A percentile compares a stretch with the other conserved stretches of the same genome.
These are phyloP conservation scores for Amaurobius ferox DNA, from an alignment of 2,888 invertebrate genomes.

Conservation along the genomic window DNA sequence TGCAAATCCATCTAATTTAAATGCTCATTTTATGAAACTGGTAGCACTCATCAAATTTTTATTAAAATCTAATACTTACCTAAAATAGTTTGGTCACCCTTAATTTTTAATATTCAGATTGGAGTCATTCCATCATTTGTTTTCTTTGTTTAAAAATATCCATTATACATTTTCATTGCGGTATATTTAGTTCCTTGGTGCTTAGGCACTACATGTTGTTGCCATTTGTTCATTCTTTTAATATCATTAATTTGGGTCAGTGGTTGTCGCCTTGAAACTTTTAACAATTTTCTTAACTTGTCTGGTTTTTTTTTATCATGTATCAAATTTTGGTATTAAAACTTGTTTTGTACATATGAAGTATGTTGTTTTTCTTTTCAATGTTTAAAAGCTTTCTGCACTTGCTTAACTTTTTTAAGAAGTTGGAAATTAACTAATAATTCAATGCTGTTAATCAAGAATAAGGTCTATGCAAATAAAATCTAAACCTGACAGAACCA, in stretches of 20 bases:
- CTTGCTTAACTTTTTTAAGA: no score
- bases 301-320: background rate
- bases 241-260: background rate
- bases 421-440: no score
- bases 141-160: background rate
- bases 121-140: background rate
- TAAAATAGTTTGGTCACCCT: no score
- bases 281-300: background rate
- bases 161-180: background rate
- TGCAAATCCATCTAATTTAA: no score
- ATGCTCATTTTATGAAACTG: no score
- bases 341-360: conserved; percentile 2
- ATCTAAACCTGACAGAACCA: no score
- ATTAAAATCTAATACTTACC: no score
- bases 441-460: no score
- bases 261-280: background rate
- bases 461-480: no score
- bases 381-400: no score
- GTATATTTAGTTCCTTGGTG: background rate
- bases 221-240: background rate
- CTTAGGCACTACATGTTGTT: background rate
- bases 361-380: background rate
- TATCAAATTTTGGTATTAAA: background rate
- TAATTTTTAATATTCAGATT: no score
- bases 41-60: no score